Percentiles rank a stretch among this genome's conserved stretches.
Evolutionary conservation across 37 sponge, comb jelly and placozoan species (phyloP).

Genomic region (Chondrosia reniformis): DNA sequence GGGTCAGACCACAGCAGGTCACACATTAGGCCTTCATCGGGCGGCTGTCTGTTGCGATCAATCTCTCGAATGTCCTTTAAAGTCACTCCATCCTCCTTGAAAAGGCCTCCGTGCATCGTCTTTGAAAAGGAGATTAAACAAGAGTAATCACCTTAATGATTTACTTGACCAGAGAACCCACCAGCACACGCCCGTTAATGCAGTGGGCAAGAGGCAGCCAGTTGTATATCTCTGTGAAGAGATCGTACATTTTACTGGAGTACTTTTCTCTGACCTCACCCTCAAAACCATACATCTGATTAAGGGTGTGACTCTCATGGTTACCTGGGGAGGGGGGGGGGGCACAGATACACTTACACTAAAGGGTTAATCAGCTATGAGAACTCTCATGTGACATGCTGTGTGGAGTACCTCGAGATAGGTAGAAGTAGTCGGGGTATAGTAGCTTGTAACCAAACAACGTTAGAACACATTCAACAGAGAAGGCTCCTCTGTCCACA

Average conservation of each 20-base stretch:
- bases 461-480: slow-evolving; percentile 87
- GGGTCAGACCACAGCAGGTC: slow-evolving; percentile 99
- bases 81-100: slow-evolving; percentile 77
- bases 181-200: slow-evolving; percentile 81
- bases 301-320: slow-evolving; percentile 92
- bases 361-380: background rate
- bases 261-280: slow-evolving; percentile 96
- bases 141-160: background rate
- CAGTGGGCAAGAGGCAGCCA: slow-evolving; percentile 88
- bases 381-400: background rate
- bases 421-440: slow-evolving; percentile 85
- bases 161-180: background rate
- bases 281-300: slow-evolving; percentile 98
- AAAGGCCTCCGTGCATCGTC: slow-evolving; percentile 96
- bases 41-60: slow-evolving; percentile 64
- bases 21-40: slow-evolving; percentile 88
- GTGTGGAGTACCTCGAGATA: slow-evolving; percentile 93
- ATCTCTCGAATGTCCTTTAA: slow-evolving; percentile 83
- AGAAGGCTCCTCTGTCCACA: slow-evolving; percentile 97
- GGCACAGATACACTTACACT: background rate
- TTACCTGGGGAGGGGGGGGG: slow-evolving; percentile 63
- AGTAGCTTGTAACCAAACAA: slow-evolving; percentile 93
- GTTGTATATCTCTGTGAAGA: slow-evolving; percentile 97
- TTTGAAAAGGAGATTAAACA: slow-evolving; percentile 7
- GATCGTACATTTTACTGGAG: slow-evolving; percentile 72